Percentiles rank a stretch among this genome's conserved stretches.
phyloP scores from a whole-genome alignment of 92 coral and sea anemone species.

The Bergia puertoricense region DNA sequence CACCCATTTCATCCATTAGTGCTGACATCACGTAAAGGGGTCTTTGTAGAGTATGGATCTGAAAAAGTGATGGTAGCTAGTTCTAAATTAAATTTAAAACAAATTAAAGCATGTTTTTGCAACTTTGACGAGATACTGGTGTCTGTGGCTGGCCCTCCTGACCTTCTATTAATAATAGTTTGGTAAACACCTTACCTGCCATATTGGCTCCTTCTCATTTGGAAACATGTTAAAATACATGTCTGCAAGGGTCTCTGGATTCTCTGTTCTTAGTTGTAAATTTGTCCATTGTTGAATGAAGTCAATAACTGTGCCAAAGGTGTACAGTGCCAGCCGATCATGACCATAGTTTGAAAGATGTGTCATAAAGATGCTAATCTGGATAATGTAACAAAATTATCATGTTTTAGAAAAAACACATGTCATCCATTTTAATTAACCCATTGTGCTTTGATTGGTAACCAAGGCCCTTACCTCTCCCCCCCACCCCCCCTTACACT shows the following conservation, averaged over 20 bases:
- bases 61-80: too few species aligned
- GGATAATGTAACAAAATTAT: conserved; percentile 1
- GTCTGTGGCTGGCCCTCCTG: too few species aligned
- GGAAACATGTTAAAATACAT: conserved; percentile 84
- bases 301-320: conserved; percentile 80
- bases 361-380: conserved; percentile 92
- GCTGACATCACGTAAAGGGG: too few species aligned
- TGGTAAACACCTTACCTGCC: conserved; percentile 68
- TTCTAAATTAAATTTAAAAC: too few species aligned
- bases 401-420: background rate
- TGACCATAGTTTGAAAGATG: conserved; percentile 96
- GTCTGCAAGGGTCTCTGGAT: conserved; percentile 81
- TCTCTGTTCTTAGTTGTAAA: conserved; percentile 81
- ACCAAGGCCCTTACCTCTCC: too few species aligned
- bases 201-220: conserved; percentile 76
- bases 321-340: conserved; percentile 87
- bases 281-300: conserved; percentile 93
- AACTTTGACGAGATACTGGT: too few species aligned
- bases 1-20: too few species aligned
- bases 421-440: background rate
- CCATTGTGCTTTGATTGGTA: too few species aligned
- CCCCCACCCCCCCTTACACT: too few species aligned
- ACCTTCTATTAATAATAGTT: too few species aligned
- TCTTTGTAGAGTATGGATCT: too few species aligned
- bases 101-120: too few species aligned